Evolutionary conservation across 2,888 invertebrate species (phyloP).

Genomic region (Ormyrus pomaceus): DNA sequence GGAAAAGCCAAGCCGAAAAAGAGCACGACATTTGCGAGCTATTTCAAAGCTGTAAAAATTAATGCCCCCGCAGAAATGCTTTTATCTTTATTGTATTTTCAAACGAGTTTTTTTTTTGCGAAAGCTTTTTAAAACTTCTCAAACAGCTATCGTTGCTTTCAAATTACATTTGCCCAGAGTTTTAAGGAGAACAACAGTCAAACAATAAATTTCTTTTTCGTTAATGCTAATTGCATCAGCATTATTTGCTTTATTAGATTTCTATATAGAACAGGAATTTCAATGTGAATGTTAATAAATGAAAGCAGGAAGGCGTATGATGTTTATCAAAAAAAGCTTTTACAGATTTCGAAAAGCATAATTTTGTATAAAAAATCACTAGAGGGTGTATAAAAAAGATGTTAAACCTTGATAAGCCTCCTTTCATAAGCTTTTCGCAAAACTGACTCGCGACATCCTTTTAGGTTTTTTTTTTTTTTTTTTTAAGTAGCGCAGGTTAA

Average conservation of each 20-base stretch:
- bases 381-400: slow-evolving; percentile 35
- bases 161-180: no score
- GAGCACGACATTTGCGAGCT: background rate
- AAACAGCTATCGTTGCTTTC: no score
- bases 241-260: background rate
- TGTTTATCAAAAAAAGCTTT: slow-evolving; percentile 13
- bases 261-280: background rate
- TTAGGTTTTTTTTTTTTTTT: slow-evolving; percentile 7
- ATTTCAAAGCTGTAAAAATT: slow-evolving; percentile 40
- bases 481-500: background rate
- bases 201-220: no score
- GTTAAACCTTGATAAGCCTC: slow-evolving; percentile 31
- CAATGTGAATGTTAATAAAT: background rate
- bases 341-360: background rate
- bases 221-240: no score
- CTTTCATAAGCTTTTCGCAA: slow-evolving; percentile 37
- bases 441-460: slow-evolving; percentile 15
- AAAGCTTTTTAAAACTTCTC: no score
- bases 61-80: slow-evolving; percentile 22
- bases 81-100: slow-evolving; percentile 11
- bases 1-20: slow-evolving; percentile 6
- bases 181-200: no score
- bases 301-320: background rate
- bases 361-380: slow-evolving; percentile 2
- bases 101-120: no score